These are phyloP conservation scores for Xestia ashworthii DNA, from an alignment of 2,888 invertebrate species.

Conservation along the genomic window DNA sequence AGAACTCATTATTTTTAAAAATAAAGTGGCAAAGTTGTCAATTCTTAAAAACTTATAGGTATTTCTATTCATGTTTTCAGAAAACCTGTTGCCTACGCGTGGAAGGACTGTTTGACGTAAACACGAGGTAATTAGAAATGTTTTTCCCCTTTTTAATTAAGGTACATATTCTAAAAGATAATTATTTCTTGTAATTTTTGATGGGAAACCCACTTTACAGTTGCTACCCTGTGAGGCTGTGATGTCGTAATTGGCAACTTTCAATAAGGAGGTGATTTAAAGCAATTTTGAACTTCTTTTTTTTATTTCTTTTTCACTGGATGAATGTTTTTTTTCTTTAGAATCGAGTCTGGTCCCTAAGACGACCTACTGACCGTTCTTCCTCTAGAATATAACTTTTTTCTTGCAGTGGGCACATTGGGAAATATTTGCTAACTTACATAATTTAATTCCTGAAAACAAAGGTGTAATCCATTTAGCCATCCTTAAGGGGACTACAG, in stretches of 20 bases:
- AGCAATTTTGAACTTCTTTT: too few species aligned
- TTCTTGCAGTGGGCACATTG: not conserved
- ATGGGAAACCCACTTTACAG: not conserved
- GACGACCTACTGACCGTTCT: too few species aligned
- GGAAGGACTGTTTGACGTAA: not conserved
- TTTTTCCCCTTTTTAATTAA: slow-evolving; percentile 39
- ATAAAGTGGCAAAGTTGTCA: not conserved
- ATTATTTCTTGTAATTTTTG: not conserved
- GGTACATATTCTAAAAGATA: not conserved
- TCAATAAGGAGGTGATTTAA: not conserved
- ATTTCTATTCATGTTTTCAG: slow-evolving; percentile 43
- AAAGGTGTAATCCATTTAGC: not conserved
- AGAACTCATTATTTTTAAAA: not conserved
- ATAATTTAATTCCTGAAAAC: not conserved
- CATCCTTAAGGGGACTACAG: too few species aligned
- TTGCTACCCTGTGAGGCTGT: not conserved
- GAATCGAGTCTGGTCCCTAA: not conserved
- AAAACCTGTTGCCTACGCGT: not conserved
- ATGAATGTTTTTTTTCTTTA: too few species aligned
- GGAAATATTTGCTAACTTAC: not conserved
- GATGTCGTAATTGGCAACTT: not conserved
- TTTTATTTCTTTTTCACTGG: too few species aligned
- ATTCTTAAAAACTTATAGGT: not conserved
- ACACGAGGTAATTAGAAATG: slow-evolving; percentile 48
- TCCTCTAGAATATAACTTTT: not conserved